Conservation (phyloP, 2,888 invertebrate genomes). For the Lasioglossum pauxillum region DNA sequence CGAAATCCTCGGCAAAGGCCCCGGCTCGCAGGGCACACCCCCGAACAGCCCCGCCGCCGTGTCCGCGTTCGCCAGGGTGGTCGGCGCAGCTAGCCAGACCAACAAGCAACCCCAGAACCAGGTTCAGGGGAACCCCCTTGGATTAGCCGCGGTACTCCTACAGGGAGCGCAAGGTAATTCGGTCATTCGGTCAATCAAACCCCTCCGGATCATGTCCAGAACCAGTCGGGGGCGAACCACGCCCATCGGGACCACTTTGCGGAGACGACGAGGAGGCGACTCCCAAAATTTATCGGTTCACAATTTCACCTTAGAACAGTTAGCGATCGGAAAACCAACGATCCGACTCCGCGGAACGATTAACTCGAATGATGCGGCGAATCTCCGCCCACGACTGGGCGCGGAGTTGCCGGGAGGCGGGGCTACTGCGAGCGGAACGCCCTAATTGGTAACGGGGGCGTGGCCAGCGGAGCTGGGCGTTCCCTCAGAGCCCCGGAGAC, state of each 20-base stretch:
- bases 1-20: slow-evolving; percentile 73
- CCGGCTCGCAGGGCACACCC: slow-evolving; percentile 80
- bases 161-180: slow-evolving; percentile 85
- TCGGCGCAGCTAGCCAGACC: slow-evolving; percentile 75
- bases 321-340: not conserved
- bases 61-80: slow-evolving; percentile 81
- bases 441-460: not conserved
- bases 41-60: slow-evolving; percentile 80
- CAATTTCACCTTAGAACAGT: not conserved
- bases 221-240: not conserved
- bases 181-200: not conserved
- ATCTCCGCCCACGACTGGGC: not conserved
- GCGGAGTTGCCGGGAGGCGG: not conserved
- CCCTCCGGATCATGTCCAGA: not conserved
- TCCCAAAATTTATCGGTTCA: not conserved
- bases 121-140: slow-evolving; percentile 78
- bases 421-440: not conserved
- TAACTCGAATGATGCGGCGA: not conserved
- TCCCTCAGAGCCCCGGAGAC: not conserved
- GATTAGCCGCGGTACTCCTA: slow-evolving; percentile 83
- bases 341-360: no score
- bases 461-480: not conserved
- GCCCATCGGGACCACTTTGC: not conserved
- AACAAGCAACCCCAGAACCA: slow-evolving; percentile 66
- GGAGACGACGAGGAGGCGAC: not conserved